Conservation (phyloP, 2,797 vertebrate genomes). For the Eidolon dupreanum region DNA sequence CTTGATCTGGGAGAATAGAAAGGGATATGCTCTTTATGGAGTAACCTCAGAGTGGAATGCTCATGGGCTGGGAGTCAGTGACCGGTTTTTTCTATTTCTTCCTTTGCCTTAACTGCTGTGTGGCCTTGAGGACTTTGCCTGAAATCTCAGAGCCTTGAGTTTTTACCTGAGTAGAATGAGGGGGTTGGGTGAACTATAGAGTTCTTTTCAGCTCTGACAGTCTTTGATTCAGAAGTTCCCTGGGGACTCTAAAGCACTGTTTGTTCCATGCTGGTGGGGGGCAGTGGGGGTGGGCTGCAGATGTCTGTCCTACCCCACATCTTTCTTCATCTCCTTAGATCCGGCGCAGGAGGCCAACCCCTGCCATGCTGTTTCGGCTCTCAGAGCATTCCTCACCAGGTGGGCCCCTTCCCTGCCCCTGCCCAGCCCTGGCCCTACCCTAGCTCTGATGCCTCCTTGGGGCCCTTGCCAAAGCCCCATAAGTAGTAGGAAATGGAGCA, state of each 20-base stretch:
- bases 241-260: slow-evolving; percentile 40
- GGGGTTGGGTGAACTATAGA: background rate
- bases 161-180: background rate
- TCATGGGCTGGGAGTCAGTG: background rate
- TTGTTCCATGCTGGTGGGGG: background rate
- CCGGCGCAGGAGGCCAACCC: slow-evolving; percentile 95
- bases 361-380: slow-evolving; percentile 96
- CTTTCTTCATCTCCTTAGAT: slow-evolving; percentile 86
- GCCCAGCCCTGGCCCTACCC: background rate
- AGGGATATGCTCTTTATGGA: background rate
- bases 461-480: background rate
- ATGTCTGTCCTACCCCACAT: background rate
- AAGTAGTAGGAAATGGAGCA: background rate
- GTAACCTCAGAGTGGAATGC: background rate
- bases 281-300: background rate
- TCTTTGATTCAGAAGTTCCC: slow-evolving; percentile 62
- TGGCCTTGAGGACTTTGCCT: background rate
- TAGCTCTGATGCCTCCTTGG: background rate
- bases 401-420: slow-evolving; percentile 57
- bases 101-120: background rate
- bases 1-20: background rate
- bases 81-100: background rate
- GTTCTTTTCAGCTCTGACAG: background rate
- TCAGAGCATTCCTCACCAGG: slow-evolving; percentile 94
- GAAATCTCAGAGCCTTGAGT: background rate